Evolutionary conservation across 1,140 invertebrate genomes (phyloP), one percentile per base, ranked within the genome.

Genomic region (Zaprionus capensis): DNA sequence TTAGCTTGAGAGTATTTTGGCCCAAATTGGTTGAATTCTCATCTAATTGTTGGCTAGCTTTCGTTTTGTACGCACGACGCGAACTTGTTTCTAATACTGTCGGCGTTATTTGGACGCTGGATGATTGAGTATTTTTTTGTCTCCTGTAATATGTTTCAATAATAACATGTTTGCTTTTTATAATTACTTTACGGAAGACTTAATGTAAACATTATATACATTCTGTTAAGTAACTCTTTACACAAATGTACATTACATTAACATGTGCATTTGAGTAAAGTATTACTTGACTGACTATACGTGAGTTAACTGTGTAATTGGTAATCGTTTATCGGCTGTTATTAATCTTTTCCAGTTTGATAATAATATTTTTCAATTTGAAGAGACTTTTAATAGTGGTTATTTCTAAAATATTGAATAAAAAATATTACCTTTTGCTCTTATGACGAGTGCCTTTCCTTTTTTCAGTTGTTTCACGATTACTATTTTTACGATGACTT

Each of bases 1-100:
- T 95, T 15, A 97, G 92, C 90, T 97, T 97, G 76, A 96, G 95
- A 92, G 97, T 96, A 88, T 95, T 95, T 31, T 95, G 92, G 78
- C 94, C 95, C 26, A 95, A 94, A 2, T 94, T 94, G 41, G 80
- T 58, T 88, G 87, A 82, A 76, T 92, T 92, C 61, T 95, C 95
- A 1, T 95, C 94, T 38, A 93, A 85, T 15, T 94, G 93, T 44
- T 94, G 86, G 80, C 94, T 94, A 17, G 95, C 88, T 82, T 94
- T 95, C 2, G 94, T 94, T 68, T 95, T 95, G 83, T 94, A 96
- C 6, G 94, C 94, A 53, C 95, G 93, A 69, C 94, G 94, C 17
- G 93, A 90, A 66, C 83, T 94, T 53, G 81, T 63, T 26, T 93
- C 90, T 14, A 93, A 93, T 17, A 76, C 46, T 12, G 90, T 75